Conservation (phyloP, 2,113 vertebrate species). For the Hypocryptadius cinnamomeus region DNA sequence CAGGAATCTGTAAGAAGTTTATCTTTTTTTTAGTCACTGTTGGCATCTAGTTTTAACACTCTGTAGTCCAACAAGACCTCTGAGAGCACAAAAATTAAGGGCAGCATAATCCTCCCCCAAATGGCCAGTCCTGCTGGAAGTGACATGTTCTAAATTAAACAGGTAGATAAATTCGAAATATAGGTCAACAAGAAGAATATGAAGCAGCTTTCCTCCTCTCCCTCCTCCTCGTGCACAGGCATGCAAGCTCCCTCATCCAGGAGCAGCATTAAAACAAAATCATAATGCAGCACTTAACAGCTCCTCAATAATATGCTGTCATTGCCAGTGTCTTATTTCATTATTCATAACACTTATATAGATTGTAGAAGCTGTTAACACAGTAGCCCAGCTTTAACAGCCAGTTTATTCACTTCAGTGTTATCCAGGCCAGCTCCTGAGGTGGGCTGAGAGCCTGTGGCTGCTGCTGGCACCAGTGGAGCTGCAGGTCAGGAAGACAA, state of each 20-base stretch:
- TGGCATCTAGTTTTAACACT: background rate
- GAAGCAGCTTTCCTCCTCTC: background rate
- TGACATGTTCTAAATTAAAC: background rate
- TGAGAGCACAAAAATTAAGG: background rate
- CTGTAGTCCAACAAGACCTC: background rate
- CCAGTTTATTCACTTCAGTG: background rate
- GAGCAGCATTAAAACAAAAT: conserved; percentile 41
- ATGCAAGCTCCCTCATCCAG: background rate
- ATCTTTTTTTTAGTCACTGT: background rate
- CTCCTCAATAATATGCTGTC: conserved; percentile 32
- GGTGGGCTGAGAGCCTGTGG: background rate
- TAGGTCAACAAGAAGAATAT: conserved; percentile 23
- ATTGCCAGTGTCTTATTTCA: conserved; percentile 10
- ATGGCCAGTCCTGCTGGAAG: background rate
- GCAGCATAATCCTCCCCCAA: background rate
- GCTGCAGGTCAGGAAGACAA: background rate
- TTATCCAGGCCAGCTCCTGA: background rate
- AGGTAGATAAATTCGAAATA: background rate
- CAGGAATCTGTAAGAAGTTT: background rate
- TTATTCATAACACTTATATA: conserved; percentile 30
- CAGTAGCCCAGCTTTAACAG: background rate
- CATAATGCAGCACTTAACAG: conserved; percentile 45
- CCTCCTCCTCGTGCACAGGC: background rate
- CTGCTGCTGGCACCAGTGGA: background rate
- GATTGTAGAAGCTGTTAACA: conserved; percentile 26